A percentile compares a stretch with the other conserved stretches of the same genome.
Evolutionary conservation across 2,888 invertebrate species (phyloP).

Genomic region (Megastigmus dorsalis): DNA sequence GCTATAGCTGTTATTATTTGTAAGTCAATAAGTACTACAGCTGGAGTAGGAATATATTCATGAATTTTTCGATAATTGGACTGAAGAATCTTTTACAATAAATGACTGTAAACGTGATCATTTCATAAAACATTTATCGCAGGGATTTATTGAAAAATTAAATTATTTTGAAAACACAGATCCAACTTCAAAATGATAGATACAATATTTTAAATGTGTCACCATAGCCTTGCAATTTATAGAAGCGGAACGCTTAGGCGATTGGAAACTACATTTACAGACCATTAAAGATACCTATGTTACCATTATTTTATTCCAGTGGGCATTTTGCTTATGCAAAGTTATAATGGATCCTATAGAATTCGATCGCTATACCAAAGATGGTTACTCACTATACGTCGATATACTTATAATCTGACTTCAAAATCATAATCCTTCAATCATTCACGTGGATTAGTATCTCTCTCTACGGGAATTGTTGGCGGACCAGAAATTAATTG

Average conservation of each 20-base stretch:
- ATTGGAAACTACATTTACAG: conserved; percentile 59
- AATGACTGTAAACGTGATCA: too few relatives aligned
- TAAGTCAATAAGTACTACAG: not conserved
- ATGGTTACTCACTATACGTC: conserved; percentile 54
- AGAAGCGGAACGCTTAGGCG: conserved; percentile 58
- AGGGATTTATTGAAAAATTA: too few relatives aligned
- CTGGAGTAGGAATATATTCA: too few relatives aligned
- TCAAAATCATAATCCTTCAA: conserved; percentile 49
- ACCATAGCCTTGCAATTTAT: conserved; percentile 54
- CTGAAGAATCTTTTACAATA: too few relatives aligned
- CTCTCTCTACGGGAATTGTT: conserved; percentile 53
- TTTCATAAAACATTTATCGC: too few relatives aligned
- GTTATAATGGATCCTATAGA: conserved; percentile 50
- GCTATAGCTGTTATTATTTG: conserved; percentile 24
- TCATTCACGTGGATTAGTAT: conserved; percentile 32
- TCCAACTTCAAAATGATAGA: conserved; percentile 50
- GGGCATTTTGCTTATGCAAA: conserved; percentile 61
- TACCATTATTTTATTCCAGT: too few relatives aligned
- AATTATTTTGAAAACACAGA: conserved; percentile 19
- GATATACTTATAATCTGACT: conserved; percentile 57
- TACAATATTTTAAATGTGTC: conserved; percentile 53
- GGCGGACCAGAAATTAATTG: conserved; percentile 55
- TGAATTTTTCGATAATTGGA: too few relatives aligned
- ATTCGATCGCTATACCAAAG: conserved; percentile 47
- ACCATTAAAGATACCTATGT: conserved; percentile 56